phyloP scores from a whole-genome alignment of 2,888 invertebrate genomes.

The Beris chalybata region DNA sequence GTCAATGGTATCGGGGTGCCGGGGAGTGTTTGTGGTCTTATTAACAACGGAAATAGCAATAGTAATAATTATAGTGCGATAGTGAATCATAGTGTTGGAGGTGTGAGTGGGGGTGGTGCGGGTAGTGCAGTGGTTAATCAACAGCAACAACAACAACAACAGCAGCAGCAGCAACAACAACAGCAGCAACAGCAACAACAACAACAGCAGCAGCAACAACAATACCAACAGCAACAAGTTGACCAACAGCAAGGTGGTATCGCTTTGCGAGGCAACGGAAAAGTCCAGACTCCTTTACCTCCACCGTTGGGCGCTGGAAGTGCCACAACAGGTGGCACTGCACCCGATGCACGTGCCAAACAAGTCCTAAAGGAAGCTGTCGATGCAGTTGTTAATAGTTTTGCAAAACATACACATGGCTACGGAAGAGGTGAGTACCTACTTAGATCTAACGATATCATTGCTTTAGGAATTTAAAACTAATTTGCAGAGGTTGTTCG shows the following conservation, averaged over 20 bases:
- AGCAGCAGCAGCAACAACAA: slow-evolving; percentile 6
- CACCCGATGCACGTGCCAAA: slow-evolving; percentile 61
- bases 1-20: slow-evolving; percentile 22
- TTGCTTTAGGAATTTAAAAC: no score
- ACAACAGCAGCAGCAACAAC: slow-evolving; percentile 38
- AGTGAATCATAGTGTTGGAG: slow-evolving; percentile 36
- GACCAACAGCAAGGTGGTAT: slow-evolving; percentile 19
- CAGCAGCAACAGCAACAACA: slow-evolving; percentile 37
- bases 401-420: slow-evolving; percentile 71
- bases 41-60: slow-evolving; percentile 39
- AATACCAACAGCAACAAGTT: slow-evolving; percentile 37
- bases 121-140: slow-evolving; percentile 24
- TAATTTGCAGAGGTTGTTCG: no score
- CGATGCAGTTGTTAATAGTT: slow-evolving; percentile 72
- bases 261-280: slow-evolving; percentile 40
- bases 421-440: slow-evolving; percentile 65
- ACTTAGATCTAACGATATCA: no score
- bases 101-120: slow-evolving; percentile 41
- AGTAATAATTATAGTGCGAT: slow-evolving; percentile 41
- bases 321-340: slow-evolving; percentile 42
- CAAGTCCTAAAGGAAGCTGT: slow-evolving; percentile 70
- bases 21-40: slow-evolving; percentile 31
- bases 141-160: slow-evolving; percentile 34
- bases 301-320: slow-evolving; percentile 42
- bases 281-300: slow-evolving; percentile 44